Percentiles rank a stretch among this genome's conserved stretches.
Conservation (phyloP, 2,797 vertebrate species). For the Octomys mimax region DNA sequence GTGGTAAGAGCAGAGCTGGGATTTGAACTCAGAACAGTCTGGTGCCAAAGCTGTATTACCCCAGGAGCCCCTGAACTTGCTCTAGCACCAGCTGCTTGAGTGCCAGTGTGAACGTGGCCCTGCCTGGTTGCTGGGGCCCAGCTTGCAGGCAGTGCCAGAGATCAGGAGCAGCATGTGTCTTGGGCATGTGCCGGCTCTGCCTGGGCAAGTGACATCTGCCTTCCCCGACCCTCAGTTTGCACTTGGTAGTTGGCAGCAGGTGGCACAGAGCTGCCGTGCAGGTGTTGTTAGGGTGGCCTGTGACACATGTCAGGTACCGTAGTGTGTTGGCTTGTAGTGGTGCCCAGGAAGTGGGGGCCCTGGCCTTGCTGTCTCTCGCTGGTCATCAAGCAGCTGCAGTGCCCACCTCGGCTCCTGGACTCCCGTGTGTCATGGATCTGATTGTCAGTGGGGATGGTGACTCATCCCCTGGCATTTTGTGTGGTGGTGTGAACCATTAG, state of each 20-base stretch:
- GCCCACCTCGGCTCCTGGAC: neutral
- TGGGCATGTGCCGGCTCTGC: neutral
- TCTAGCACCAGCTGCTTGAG: neutral
- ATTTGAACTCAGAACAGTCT: neutral
- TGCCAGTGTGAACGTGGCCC: neutral
- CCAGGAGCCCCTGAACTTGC: conserved; percentile 22
- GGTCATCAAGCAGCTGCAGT: too few species aligned
- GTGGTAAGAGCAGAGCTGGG: neutral
- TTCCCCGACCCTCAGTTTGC: neutral
- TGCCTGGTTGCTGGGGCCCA: neutral
- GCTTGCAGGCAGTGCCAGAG: rapidly evolving
- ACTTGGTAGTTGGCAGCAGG: too few species aligned
- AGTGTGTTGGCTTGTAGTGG: rapidly evolving
- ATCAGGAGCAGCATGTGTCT: neutral
- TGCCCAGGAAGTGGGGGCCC: neutral
- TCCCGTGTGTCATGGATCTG: neutral
- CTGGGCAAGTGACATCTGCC: neutral
- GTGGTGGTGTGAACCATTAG: conserved; percentile 21
- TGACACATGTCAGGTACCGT: rapidly evolving
- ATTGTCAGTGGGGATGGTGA: neutral
- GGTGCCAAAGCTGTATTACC: neutral
- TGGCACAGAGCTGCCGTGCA: neutral
- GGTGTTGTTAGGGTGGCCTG: too few species aligned
- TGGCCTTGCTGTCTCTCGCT: neutral
- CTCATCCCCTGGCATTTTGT: neutral